Evolutionary conservation across 2,797 vertebrate species (phyloP), one percentile per base, ranked within the genome.

Genomic region (Pipistrellus kuhlii): DNA sequence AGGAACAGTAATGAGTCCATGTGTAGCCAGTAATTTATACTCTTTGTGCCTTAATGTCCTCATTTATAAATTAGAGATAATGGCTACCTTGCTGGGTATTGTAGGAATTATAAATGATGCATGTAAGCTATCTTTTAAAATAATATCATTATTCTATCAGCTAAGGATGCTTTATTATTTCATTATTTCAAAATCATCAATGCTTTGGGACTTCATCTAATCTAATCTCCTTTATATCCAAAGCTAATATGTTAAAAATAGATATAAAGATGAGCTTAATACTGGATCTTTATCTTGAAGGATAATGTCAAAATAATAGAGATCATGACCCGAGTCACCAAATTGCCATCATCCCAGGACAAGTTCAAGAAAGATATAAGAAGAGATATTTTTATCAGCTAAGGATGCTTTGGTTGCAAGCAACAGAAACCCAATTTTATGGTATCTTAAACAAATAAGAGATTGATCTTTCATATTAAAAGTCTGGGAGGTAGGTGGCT

Each of bases 251-350:
- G 46, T 80, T 82, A 88, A 71, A 93, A 90, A 85, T 48, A 93
- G 84, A 75, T 71, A n/a, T 18, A 72, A 93, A 73, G 77, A 51
- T 8, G 20, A 93, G 53, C 35, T 85, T 66, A 76, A 72, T 81
- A 73, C 25, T 69, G 30, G 85, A 69, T 77, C 38, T 88, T 76
- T 76, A 88, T 62, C 64, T 8, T 86, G 77, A 95, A 66, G 73
- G 73, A 17, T 46, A 95, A 84, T 86, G 75, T 46, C 77, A 91
- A 94, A 90, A 92, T 90, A 76, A 94, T 59, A 44, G 78, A 41
- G 21, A 38, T 94, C 64, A 73, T 17, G 62, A 77, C 46, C 66
- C 3, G n/a, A 25, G 27, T 94, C 71, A 78, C 87, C 57, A 77
- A 93, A 84, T 84, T 93, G 77, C 64, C 44, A 44, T 23, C 85